Percentiles rank a stretch among this genome's conserved stretches.
Evolutionary conservation across 2,113 vertebrate species (phyloP).

Genomic region (Nibea coibor): DNA sequence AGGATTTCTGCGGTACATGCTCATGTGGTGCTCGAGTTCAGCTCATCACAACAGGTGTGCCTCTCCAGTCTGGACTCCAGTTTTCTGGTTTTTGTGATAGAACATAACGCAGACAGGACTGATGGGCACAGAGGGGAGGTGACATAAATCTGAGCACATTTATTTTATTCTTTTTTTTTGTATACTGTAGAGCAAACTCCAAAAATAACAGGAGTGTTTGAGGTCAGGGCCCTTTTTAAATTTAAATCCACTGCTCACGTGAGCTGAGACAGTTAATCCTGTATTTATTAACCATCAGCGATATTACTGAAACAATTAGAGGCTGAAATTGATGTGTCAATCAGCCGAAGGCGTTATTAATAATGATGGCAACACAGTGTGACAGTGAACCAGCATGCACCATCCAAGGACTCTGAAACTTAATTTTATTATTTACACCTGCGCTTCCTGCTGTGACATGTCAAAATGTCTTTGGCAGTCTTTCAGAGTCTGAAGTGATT

Average conservation of each 20-base stretch:
- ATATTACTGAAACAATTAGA: not conserved
- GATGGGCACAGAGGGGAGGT: slow-evolving; percentile 1
- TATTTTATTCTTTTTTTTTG: not conserved
- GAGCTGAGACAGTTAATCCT: not conserved
- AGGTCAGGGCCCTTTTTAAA: not conserved
- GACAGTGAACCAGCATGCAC: not conserved
- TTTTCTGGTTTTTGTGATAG: slow-evolving; percentile 11
- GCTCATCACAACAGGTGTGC: slow-evolving; percentile 50
- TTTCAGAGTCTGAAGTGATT: not conserved
- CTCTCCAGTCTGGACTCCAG: slow-evolving; percentile 33
- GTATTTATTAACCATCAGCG: not conserved
- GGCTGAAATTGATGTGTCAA: slow-evolving; percentile 1
- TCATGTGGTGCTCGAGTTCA: slow-evolving; percentile 28
- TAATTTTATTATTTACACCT: not conserved
- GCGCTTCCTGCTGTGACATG: not conserved
- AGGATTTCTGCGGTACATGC: slow-evolving; percentile 18
- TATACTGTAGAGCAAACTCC: not conserved
- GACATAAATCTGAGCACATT: not conserved
- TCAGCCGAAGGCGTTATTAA: slow-evolving; percentile 3
- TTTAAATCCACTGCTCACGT: not conserved
- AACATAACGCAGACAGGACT: slow-evolving; percentile 21
- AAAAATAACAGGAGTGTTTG: not conserved
- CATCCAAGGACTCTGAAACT: not conserved
- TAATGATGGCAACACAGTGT: slow-evolving; percentile 2
- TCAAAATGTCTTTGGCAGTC: not conserved